These are phyloP conservation scores for Platynereis dumerilii DNA, from an alignment of 2,888 invertebrate species.

Conservation along the genomic window DNA sequence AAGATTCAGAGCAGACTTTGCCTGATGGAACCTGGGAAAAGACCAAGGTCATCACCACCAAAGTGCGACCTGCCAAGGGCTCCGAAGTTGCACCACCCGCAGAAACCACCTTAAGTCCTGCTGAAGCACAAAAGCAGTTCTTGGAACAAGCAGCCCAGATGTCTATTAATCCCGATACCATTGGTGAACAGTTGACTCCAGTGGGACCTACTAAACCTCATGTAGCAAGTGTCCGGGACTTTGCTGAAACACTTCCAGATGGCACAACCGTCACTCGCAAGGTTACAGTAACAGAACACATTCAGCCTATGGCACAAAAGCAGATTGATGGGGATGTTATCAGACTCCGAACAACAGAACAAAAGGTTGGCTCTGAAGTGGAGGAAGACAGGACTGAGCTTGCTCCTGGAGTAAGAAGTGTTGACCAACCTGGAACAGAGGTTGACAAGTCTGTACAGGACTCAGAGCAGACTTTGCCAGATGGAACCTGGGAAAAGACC, in stretches of 20 bases:
- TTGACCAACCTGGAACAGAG: conserved; percentile 8
- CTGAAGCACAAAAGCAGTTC: too few relatives aligned
- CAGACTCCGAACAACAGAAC: conserved; percentile 11
- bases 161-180: too few relatives aligned
- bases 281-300: conserved; percentile 17
- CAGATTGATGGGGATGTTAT: conserved; percentile 11
- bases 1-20: conserved; percentile 19
- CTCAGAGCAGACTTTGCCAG: conserved; percentile 18
- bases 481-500: conserved; percentile 19
- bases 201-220: too few relatives aligned
- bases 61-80: conserved; percentile 21
- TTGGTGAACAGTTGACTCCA: too few relatives aligned
- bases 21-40: conserved; percentile 22
- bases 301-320: conserved; percentile 13
- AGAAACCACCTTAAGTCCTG: conserved; percentile 21
- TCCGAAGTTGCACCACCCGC: conserved; percentile 38
- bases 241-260: conserved; percentile 20
- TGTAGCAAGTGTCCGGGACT: conserved; percentile 17
- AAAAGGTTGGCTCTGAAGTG: conserved; percentile 22
- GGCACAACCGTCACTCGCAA: conserved; percentile 19
- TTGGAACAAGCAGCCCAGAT: too few relatives aligned
- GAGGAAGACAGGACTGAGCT: conserved; percentile 24
- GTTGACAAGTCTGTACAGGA: conserved; percentile 6
- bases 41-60: conserved; percentile 18
- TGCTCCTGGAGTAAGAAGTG: conserved; percentile 20